These are phyloP conservation scores for Drosophila setosimentum DNA, from an alignment of 2,888 invertebrate species.

Conservation along the genomic window DNA sequence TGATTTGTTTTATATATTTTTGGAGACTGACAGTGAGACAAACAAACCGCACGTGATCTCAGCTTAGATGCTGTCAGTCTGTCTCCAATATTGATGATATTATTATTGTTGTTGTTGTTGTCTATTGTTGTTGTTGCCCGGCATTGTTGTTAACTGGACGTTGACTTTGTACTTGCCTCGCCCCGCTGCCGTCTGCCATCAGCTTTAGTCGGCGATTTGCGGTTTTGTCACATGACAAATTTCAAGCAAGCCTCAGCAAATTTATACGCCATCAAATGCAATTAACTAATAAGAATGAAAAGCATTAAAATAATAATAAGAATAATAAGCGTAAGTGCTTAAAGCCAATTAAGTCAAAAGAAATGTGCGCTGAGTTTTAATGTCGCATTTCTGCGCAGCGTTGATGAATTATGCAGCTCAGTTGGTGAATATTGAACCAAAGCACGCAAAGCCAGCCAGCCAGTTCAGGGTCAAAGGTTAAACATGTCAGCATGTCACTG, in stretches of 20 bases:
- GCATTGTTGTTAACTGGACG: constrained; percentile 9
- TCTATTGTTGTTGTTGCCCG: constrained; percentile 10
- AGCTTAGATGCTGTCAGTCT: constrained; percentile 33
- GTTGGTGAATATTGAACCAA: constrained; percentile 39
- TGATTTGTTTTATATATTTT: constrained; percentile 4
- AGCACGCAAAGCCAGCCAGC: constrained; percentile 54
- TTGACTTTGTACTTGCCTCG: background rate
- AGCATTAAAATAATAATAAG: constrained; percentile 8
- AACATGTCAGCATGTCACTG: constrained; percentile 45
- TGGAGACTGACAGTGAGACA: constrained; percentile 18
- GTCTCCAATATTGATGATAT: constrained; percentile 9
- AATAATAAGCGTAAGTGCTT: constrained; percentile 8
- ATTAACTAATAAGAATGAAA: constrained; percentile 52
- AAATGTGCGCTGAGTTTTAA: constrained; percentile 7
- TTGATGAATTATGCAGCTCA: constrained; percentile 35
- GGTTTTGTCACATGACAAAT: constrained; percentile 64
- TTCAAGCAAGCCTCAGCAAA: background rate
- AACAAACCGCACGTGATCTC: constrained; percentile 68
- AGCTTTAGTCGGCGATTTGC: constrained; percentile 21
- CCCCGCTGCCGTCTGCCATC: constrained; percentile 6
- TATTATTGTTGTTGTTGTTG: constrained; percentile 2
- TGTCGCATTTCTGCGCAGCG: constrained; percentile 23
- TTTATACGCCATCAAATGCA: constrained; percentile 38
- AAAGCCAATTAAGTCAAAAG: constrained; percentile 36
- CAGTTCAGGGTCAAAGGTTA: constrained; percentile 69